A percentile compares a stretch with the other conserved stretches of the same genome.
phyloP scores from a whole-genome alignment of 1,140 invertebrate species.

The Metopolophium dirhodum region DNA sequence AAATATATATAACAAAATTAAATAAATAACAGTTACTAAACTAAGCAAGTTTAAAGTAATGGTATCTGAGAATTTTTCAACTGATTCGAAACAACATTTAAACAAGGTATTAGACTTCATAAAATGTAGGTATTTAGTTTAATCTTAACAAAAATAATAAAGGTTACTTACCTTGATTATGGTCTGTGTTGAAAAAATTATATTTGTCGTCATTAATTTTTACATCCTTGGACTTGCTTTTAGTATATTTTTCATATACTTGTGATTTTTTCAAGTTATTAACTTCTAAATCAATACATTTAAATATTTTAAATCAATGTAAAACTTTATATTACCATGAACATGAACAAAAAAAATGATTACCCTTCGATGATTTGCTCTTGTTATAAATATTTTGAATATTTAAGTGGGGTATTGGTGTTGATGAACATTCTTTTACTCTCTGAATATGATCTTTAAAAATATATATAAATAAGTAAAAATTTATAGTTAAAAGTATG shows the following conservation, averaged over 20 bases:
- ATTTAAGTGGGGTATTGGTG: not conserved
- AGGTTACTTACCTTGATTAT: not conserved
- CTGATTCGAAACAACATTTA: no score
- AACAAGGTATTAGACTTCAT: no score
- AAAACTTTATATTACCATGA: not conserved
- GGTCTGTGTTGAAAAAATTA: not conserved
- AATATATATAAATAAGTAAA: not conserved
- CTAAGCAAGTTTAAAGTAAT: no score
- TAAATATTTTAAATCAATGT: not conserved
- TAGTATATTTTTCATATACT: not conserved
- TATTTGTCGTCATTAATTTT: not conserved
- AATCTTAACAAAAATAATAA: not conserved
- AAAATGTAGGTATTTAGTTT: not conserved
- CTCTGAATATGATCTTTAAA: not conserved
- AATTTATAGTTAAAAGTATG: not conserved
- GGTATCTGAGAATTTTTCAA: no score
- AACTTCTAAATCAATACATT: not conserved
- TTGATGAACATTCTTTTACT: not conserved
- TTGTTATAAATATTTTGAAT: not conserved
- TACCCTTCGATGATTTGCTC: not conserved
- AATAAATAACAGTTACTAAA: not conserved
- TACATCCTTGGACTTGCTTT: not conserved
- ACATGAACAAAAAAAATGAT: not conserved
- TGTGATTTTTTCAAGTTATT: not conserved
- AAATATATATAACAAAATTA: not conserved